Base-by-base conservation (phyloP, 2,113 vertebrate genomes). In the Paracanthobrama guichenoti region DNA sequence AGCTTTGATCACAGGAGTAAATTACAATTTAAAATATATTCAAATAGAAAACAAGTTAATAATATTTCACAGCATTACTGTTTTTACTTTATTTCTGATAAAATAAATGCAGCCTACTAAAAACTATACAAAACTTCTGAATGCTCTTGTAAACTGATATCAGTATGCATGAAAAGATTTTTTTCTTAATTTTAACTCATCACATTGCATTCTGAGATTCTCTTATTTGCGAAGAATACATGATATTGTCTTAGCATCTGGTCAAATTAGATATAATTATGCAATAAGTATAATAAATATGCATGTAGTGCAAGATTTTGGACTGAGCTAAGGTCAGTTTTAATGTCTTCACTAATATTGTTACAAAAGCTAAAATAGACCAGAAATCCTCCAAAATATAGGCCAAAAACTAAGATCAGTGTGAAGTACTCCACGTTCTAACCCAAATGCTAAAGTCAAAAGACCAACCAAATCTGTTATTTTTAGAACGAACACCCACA, bases 381-480 rank as follows among this genome's bases (percentile, higher is more conserved):
- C 4, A 55, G 11, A 55, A 55, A 55, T 55, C 8, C 20, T 55
- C 18, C 53, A 22, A 22, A 55, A 50, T 22, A 55, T 55, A 55
- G 53, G 53, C 53, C 53, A 55, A 55, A 55, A 20, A 20, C 20
- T n/a, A 42, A n/a, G 22, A 59, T 22, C 39, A 72, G 22, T n/a
- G 39, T 44, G 22, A 71, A 42, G 20, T 22, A 71, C 35, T 69
- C 35, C 4, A 4, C 6, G 12, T 35, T 76, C 73, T 55, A 20
- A 75, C 73, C 73, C 28, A 76, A 53, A 55, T 55, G 26, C 50
- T 9, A 2, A 22, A 12, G 50, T 53, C 50, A 76, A 31, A 55
- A 35, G 74, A 24, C 35, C 75, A 78, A 78, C 22, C n/a, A 42
- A 78, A 59, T 42, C 6, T 10, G 75, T 44, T 78, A 60, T 78